Percentiles rank a stretch among this genome's conserved stretches.
Conservation (phyloP, 1,140 invertebrate species). For the Coenobita brevimanus region DNA sequence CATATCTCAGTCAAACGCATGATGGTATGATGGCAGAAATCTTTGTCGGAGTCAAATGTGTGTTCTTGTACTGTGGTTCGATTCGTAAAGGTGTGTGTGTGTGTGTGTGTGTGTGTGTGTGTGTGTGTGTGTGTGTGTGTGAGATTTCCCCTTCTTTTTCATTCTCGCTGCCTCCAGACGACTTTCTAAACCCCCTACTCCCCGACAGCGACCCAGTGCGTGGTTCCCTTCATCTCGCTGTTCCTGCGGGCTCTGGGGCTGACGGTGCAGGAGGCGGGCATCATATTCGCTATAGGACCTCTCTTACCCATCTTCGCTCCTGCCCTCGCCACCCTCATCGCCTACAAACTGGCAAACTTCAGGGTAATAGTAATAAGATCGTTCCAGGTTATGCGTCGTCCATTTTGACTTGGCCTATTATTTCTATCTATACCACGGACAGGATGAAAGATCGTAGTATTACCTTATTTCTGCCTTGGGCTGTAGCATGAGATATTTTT, state of each 20-base stretch:
- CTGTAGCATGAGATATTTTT: too few species aligned
- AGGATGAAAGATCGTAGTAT: too few species aligned
- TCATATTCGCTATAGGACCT: slow-evolving; percentile 37
- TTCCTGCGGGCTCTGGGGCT: slow-evolving; percentile 40
- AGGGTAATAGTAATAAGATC: slow-evolving; percentile 11
- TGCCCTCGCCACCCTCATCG: slow-evolving; percentile 29
- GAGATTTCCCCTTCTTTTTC: background rate
- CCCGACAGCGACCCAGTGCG: slow-evolving; percentile 61
- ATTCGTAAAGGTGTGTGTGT: background rate
- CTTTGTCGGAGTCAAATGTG: background rate
- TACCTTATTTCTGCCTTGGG: too few species aligned
- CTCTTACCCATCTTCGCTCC: slow-evolving; percentile 48
- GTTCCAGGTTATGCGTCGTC: too few species aligned
- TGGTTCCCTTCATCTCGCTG: slow-evolving; percentile 62
- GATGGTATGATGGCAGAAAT: background rate
- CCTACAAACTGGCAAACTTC: slow-evolving; percentile 49
- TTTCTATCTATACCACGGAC: too few species aligned
- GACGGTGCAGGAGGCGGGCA: slow-evolving; percentile 32
- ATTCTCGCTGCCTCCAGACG: background rate
- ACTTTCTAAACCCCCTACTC: too few species aligned
- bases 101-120: slow-evolving; percentile 17
- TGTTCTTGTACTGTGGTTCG: too few species aligned
- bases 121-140: slow-evolving; percentile 21
- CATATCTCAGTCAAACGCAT: too few species aligned
- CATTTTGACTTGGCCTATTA: too few species aligned